Evolutionary conservation across 2,113 vertebrate genomes (phyloP), one percentile per base, ranked within the genome.

Genomic region (Oreochromis niloticus): DNA sequence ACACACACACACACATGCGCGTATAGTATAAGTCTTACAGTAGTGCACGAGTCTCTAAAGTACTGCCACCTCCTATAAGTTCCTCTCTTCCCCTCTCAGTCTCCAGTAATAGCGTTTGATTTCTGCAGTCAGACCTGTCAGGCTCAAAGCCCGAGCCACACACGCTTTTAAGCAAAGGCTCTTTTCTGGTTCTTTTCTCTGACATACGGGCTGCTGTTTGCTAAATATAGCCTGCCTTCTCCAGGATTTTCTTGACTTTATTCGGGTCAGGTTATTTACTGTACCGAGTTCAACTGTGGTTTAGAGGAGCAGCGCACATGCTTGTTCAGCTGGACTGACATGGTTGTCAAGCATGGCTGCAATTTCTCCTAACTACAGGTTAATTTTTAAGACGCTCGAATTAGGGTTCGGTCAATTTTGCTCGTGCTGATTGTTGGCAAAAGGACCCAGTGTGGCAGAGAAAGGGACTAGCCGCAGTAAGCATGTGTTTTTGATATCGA

Each of bases 211-310:
- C 73, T 85, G 82, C 90, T 89, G 88, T 91, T 93, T 87, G 84
- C 93, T 93, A 94, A 95, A 94, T 92, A 94, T 94, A 95, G 88
- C 41, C 57, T 4, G 22, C 84, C 92, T 91, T 94, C 92, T 91
- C 90, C 75, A 87, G 88, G 91, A 94, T 94, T 94, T 88, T 86
- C 93, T 86, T 41, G 79, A 83, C 92, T 93, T 91, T 93, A 95
- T 95, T 95, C 89, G 92, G 95, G 94, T 96, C 95, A 94, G 91
- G 89, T 95, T 94, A 92, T 96, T 93, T 95, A 95, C 95, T 93
- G 94, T 90, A 84, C 91, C 80, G 56, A 91, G 92, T 94, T 96
- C 93, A 95, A 87, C 88, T 86, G 81, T 86, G 89, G 91, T 92
- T 91, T 86, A 92, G 82, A 93, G 85, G 81, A 91, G 86, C 83